Percentiles rank a stretch among this genome's conserved stretches.
phyloP scores from a whole-genome alignment of 2,797 vertebrate genomes.

The Poecile montanus region DNA sequence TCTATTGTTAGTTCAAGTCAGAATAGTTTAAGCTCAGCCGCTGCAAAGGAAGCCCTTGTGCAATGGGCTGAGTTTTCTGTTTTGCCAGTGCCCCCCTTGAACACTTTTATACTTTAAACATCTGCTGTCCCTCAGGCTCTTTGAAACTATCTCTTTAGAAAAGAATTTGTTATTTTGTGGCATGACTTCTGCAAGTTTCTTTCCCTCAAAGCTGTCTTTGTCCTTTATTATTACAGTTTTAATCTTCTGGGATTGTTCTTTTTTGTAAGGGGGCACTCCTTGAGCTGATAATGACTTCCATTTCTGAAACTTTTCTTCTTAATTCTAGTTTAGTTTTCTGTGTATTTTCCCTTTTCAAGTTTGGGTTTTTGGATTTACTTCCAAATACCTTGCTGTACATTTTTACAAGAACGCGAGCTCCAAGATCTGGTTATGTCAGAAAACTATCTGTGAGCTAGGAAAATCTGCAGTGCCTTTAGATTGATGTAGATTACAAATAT shows the following conservation, averaged over 20 bases:
- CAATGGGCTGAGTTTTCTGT: not conserved
- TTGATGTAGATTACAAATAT: not conserved
- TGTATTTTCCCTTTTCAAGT: not conserved
- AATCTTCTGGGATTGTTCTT: not conserved
- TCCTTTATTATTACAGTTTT: not conserved
- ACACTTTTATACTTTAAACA: not conserved
- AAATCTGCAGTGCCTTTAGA: not conserved
- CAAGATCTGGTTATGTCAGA: not conserved
- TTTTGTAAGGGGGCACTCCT: rapidly evolving
- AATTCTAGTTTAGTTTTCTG: not conserved
- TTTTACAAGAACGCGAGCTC: not conserved
- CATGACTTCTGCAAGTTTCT: not conserved
- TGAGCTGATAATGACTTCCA: not conserved
- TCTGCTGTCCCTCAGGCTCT: not conserved
- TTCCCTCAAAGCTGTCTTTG: not conserved
- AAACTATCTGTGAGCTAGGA: not conserved
- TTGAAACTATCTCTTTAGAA: not conserved
- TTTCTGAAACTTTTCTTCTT: not conserved
- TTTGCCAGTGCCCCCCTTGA: not conserved
- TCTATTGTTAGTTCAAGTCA: not conserved
- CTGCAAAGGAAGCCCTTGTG: not conserved
- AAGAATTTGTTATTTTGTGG: not conserved
- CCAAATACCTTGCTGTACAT: not conserved
- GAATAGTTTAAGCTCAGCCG: not conserved
- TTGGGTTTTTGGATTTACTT: not conserved